Conservation (phyloP, 2,113 vertebrate genomes). For the Pomatorhinus ruficollis region DNA sequence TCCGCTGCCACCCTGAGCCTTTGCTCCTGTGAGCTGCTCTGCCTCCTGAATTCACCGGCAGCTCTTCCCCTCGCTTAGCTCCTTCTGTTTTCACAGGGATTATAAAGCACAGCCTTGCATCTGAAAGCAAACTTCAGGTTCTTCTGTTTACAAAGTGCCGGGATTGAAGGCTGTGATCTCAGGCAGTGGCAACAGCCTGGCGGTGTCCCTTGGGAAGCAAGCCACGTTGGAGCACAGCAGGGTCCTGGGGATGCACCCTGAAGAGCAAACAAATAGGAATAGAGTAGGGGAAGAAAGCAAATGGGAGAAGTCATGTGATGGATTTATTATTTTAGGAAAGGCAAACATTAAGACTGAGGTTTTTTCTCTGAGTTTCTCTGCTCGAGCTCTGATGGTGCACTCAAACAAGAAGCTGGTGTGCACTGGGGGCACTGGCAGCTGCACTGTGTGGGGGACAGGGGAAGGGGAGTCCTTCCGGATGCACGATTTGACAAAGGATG, state of each 20-base stretch:
- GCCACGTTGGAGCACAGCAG: background rate
- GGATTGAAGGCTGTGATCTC: rapidly evolving
- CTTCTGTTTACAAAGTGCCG: background rate
- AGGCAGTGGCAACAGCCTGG: background rate
- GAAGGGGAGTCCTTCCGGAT: background rate
- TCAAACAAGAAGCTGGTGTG: background rate
- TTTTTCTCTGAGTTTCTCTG: background rate
- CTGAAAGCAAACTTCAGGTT: background rate
- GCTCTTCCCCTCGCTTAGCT: background rate
- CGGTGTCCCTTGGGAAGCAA: rapidly evolving
- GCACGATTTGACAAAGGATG: background rate
- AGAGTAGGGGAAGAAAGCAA: background rate
- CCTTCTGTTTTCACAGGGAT: background rate
- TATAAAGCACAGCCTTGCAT: background rate
- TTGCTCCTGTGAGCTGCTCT: background rate
- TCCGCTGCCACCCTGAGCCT: background rate
- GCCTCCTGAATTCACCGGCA: background rate
- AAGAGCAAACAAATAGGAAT: background rate
- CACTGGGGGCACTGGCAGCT: background rate
- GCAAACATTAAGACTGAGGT: background rate
- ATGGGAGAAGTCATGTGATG: background rate
- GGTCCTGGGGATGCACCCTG: background rate
- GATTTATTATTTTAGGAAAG: background rate
- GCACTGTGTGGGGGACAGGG: rapidly evolving
- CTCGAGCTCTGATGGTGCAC: rapidly evolving